Percentiles rank a stretch among this genome's conserved stretches.
Evolutionary conservation across 2,797 vertebrate species (phyloP).

Genomic region (Enteromius fasciolatus): DNA sequence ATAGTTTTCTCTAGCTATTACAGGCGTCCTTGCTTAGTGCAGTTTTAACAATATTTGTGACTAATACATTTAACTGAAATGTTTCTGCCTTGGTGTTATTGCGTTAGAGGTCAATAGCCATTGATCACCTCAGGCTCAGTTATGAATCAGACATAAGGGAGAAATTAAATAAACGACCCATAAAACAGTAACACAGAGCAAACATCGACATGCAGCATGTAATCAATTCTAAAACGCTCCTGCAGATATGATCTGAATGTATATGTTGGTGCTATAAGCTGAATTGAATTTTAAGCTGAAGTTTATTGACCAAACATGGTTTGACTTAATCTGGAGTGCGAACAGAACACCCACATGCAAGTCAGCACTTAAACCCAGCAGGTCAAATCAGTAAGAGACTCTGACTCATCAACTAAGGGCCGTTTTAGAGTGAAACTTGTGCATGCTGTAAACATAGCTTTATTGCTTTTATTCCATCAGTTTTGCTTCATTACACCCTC

Average conservation of each 20-base stretch:
- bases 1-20: neutral
- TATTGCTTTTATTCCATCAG: conserved; percentile 49
- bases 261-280: neutral
- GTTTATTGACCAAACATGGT: conserved; percentile 17
- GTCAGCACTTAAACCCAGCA: conserved; percentile 1
- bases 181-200: neutral
- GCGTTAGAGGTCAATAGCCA: conserved; percentile 33
- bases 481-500: conserved; percentile 44
- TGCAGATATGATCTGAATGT: conserved; percentile 19
- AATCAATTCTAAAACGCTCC: conserved; percentile 4
- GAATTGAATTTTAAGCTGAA: neutral
- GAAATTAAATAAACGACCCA: conserved; percentile 19
- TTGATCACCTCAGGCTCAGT: conserved; percentile 22
- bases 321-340: neutral
- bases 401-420: conserved; percentile 37
- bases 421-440: conserved; percentile 28
- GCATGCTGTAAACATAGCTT: conserved; percentile 35
- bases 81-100: conserved; percentile 24
- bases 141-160: conserved; percentile 29
- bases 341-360: conserved; percentile 1
- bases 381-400: conserved; percentile 18
- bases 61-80: conserved; percentile 25
- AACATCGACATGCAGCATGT: conserved; percentile 8
- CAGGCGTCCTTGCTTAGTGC: neutral
- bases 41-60: conserved; percentile 3